Evolutionary conservation across 30 jellyfish, hydroid and myxozoan genomes (phyloP).

Genomic region (Aurelia coerulea): DNA sequence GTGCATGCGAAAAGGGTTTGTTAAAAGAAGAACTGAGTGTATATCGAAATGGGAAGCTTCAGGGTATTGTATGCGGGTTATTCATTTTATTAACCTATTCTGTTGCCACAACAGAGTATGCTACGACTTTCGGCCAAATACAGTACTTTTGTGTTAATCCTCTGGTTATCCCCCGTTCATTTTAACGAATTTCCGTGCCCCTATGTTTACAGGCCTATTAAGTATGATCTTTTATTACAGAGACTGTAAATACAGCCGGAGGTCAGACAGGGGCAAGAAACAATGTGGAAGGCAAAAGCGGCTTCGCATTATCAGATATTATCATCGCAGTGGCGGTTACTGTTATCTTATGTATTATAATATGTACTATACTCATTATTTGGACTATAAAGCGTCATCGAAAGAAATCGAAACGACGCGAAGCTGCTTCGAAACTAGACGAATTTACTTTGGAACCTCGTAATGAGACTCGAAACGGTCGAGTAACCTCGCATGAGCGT

Average conservation of each 20-base stretch:
- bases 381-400: slow-evolving; percentile 46
- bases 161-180: too few relatives aligned
- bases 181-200: too few relatives aligned
- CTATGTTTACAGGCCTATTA: too few relatives aligned
- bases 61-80: too few relatives aligned
- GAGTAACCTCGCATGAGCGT: background rate
- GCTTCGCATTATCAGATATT: slow-evolving; percentile 57
- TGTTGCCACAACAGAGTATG: too few relatives aligned
- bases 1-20: too few relatives aligned
- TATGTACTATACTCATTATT: slow-evolving; percentile 31
- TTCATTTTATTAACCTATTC: too few relatives aligned
- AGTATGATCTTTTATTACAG: background rate
- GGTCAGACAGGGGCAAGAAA: slow-evolving; percentile 21
- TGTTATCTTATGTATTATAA: slow-evolving; percentile 38
- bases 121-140: too few relatives aligned
- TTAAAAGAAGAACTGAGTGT: too few relatives aligned
- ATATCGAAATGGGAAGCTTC: too few relatives aligned
- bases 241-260: slow-evolving; percentile 26
- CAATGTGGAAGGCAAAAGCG: background rate
- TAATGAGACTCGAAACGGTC: slow-evolving; percentile 9
- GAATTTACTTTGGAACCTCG: slow-evolving; percentile 25
- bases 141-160: too few relatives aligned
- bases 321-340: slow-evolving; percentile 60
- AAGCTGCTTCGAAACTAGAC: background rate
- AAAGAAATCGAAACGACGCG: slow-evolving; percentile 8